Conservation (phyloP, 1,140 invertebrate species). For the Drosophila arawakana region DNA sequence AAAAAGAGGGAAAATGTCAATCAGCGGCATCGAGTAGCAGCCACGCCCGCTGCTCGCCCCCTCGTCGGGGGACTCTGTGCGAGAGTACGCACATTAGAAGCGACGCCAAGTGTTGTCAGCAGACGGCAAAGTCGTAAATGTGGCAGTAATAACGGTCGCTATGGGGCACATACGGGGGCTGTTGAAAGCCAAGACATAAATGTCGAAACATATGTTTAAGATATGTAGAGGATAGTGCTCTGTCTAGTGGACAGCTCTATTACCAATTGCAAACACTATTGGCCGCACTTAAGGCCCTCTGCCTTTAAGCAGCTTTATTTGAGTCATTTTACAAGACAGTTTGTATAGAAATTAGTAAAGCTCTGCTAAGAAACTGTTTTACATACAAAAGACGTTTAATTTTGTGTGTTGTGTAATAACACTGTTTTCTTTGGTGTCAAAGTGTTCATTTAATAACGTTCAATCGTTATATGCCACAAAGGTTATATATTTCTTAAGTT, state of each 20-base stretch:
- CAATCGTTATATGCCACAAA: no score
- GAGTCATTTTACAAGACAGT: no score
- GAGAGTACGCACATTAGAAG: slow-evolving; percentile 47
- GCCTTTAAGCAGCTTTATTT: no score
- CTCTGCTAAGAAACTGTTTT: no score
- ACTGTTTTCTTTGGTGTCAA: no score
- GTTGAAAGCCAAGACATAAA: slow-evolving; percentile 74
- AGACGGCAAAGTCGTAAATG: slow-evolving; percentile 63
- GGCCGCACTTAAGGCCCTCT: neutral
- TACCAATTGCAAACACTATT: slow-evolving; percentile 4
- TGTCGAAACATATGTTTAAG: slow-evolving; percentile 69
- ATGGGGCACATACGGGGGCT: slow-evolving; percentile 58
- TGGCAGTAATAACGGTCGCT: slow-evolving; percentile 67
- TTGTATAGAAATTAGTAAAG: no score
- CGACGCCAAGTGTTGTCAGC: slow-evolving; percentile 44
- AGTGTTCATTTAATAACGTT: no score
- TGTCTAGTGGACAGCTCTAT: slow-evolving; percentile 7
- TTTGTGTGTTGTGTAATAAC: no score
- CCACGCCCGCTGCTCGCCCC: neutral
- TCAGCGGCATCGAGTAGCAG: slow-evolving; percentile 47
- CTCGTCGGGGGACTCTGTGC: slow-evolving; percentile 7
- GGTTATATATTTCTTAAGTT: no score
- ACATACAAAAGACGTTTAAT: no score
- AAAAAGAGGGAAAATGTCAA: slow-evolving; percentile 61
- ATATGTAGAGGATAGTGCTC: neutral